Evolutionary conservation across 2,797 vertebrate genomes (phyloP), one percentile per base, ranked within the genome.

Genomic region (Microctenopoma stevenorrisi): DNA sequence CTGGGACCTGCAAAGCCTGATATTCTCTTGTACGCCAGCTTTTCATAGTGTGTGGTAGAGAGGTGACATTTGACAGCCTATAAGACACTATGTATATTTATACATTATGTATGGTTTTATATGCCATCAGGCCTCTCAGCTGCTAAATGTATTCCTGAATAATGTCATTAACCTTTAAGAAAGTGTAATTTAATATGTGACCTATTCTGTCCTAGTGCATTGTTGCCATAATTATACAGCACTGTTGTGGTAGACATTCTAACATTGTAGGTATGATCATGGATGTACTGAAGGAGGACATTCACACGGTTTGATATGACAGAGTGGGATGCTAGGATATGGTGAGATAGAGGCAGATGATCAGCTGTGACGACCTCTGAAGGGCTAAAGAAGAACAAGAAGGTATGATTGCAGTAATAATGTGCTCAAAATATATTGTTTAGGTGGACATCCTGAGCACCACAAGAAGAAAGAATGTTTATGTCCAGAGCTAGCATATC

Each of bases 81-180:
- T 26, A 54, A 54, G 30, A 13, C 56, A 30, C 47, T 30, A 57
- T 44, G 43, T 44, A 0, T 22, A 37, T 64, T 22, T 44, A 61
- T 81, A 57, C 64, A 83, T 77, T 64, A 67, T 74, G 58, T 16
- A 72, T 81, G 53, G 3, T 18, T 68, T 40, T 47, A 63, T 66
- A 66, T 68, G 60, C 64, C 72, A 63, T 15, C 49, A 15, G 10
- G 33, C 15, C 43, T 60, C 38, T 46, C 44, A 40, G 62, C 72
- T 63, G 55, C 37, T 49, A 4, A 54, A 67, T 50, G 50, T 46
- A 38, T 64, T 53, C 65, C 25, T 62, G 57, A 71, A 35, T 52
- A 47, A 28, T 37, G 44, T 6, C 49, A 59, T 72, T 71, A 80
- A 64, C 71, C 62, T 79, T 69, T 42, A 37, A 40, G 25, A 51